phyloP scores from a whole-genome alignment of 2,113 vertebrate species.

The Cyanoliseus patagonus region DNA sequence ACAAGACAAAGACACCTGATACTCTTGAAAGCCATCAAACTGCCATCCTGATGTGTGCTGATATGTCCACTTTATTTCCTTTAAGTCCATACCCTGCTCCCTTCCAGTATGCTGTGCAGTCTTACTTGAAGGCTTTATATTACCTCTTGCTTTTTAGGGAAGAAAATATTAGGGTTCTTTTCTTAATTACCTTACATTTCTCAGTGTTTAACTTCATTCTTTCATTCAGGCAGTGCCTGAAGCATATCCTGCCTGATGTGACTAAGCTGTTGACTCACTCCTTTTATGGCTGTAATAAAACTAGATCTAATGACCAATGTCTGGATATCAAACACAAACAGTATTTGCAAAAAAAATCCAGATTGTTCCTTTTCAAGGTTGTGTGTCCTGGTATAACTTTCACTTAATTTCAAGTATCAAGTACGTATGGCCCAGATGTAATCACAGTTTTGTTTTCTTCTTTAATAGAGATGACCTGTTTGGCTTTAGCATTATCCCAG shows the following conservation, averaged over 20 bases:
- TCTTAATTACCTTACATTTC: constrained; percentile 23
- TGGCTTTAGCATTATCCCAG: background rate
- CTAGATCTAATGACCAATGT: constrained; percentile 31
- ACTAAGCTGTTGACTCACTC: constrained; percentile 71
- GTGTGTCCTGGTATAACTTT: constrained; percentile 14
- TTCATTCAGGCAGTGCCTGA: constrained; percentile 19
- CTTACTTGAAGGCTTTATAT: background rate
- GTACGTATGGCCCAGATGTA: background rate
- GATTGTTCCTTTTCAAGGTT: background rate
- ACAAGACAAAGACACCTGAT: background rate
- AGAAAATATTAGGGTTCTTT: background rate
- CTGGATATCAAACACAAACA: constrained; percentile 39
- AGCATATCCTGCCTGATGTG: constrained; percentile 43
- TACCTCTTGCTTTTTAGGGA: background rate
- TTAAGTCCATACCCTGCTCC: background rate
- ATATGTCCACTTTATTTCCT: background rate
- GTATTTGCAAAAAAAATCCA: constrained; percentile 20
- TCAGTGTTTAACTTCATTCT: constrained; percentile 37
- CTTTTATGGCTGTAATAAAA: constrained; percentile 52
- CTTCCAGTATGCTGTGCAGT: accelerated
- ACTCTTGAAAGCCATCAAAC: background rate
- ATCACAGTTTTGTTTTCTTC: background rate
- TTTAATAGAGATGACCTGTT: background rate
- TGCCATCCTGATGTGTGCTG: background rate
- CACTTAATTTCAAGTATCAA: background rate